phyloP scores from a whole-genome alignment of 2,113 vertebrate species.

The Sminthopsis crassicaudata region DNA sequence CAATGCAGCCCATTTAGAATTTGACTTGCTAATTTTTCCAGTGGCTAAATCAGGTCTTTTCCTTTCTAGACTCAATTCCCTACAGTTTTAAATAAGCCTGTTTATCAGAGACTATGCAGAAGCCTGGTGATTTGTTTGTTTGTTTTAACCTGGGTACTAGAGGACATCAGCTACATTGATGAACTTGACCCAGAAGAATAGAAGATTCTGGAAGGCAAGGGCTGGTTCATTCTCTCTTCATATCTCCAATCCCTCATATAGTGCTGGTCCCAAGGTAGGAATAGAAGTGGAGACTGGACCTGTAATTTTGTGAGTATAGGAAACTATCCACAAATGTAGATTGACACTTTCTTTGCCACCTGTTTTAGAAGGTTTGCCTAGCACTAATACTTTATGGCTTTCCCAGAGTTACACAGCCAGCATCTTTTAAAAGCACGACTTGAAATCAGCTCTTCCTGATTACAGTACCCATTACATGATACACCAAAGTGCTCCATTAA shows the following conservation, averaged over 20 bases:
- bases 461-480: neutral
- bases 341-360: neutral
- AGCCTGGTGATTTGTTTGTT: neutral
- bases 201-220: neutral
- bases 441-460: neutral
- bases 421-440: neutral
- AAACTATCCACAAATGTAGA: neutral
- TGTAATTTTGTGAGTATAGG: neutral
- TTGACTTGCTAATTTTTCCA: conserved; percentile 7
- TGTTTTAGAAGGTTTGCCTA: neutral
- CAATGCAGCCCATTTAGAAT: neutral
- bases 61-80: neutral
- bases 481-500: neutral
- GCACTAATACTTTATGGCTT: neutral
- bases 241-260: neutral
- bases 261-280: neutral
- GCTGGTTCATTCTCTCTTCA: neutral
- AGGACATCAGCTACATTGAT: neutral
- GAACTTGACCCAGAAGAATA: neutral
- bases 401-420: neutral
- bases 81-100: neutral
- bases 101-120: neutral
- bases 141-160: neutral
- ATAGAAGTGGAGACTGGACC: neutral
- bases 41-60: neutral